Conservation (phyloP, 1,140 invertebrate genomes). For the Chelonus insularis region DNA sequence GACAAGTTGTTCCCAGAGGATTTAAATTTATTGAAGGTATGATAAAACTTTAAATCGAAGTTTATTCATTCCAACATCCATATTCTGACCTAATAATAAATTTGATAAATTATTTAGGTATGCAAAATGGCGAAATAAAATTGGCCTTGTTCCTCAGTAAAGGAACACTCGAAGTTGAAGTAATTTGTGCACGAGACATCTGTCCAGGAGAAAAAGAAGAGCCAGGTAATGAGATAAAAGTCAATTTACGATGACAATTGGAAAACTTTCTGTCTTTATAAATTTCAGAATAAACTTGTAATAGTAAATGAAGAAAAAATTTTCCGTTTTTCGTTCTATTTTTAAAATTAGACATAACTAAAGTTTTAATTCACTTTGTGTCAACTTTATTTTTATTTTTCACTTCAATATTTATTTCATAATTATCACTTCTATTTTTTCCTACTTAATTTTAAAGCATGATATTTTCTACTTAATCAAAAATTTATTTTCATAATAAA, state of each 20-base stretch:
- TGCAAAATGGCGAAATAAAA: conserved; percentile 78
- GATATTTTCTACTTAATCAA: too few species aligned
- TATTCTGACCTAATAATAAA: not conserved
- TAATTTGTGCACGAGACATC: conserved; percentile 69
- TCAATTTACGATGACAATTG: conserved; percentile 20
- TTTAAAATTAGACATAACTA: too few species aligned
- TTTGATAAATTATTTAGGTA: conserved; percentile 53
- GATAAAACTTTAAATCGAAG: conserved; percentile 4
- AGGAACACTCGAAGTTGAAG: conserved; percentile 88
- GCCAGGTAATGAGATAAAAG: conserved; percentile 58
- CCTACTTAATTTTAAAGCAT: too few species aligned
- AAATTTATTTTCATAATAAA: too few species aligned
- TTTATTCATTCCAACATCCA: not conserved
- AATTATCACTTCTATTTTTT: too few species aligned
- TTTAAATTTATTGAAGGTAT: conserved; percentile 62
- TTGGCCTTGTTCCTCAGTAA: conserved; percentile 87
- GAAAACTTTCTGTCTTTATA: conserved; percentile 13
- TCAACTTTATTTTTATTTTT: too few species aligned
- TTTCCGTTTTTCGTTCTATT: too few species aligned
- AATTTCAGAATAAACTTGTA: not conserved
- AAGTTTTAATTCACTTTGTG: too few species aligned
- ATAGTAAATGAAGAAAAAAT: too few species aligned
- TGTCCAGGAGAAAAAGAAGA: conserved; percentile 56
- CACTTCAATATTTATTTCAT: too few species aligned
- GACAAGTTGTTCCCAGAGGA: conserved; percentile 76